Base-by-base conservation (phyloP, 2,797 vertebrate genomes). In the Triplophysa yarkandensis region DNA sequence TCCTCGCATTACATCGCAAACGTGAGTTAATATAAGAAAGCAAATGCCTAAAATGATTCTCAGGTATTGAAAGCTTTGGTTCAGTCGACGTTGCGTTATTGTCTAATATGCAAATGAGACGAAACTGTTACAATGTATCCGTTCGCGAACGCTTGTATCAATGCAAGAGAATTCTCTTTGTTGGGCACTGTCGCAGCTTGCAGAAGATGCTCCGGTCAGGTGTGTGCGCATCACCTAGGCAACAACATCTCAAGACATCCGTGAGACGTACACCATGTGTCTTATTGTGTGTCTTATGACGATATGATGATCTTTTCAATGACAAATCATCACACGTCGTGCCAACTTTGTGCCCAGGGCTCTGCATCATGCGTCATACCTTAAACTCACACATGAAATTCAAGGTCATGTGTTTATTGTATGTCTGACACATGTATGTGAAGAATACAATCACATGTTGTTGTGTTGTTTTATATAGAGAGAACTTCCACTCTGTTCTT, bases 141-240 rank as follows among this genome's bases (percentile, higher is more conserved):
- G 17, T 68, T 27, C 58, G 73, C 68, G 78, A 39, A 63, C 65
- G 27, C 70, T 73, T 14, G 17, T 19, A 34, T 7, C 36, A 65
- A 46, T 13, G 27, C 58, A 39, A 9, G 36, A 25, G 30, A 25
- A 61, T 57, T 73, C 21, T 61, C 73, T 76, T 76, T 80, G 76
- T 75, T 52, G 34, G 17, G 67, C 62, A 55, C 44, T 67, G 41
- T 61, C 68, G 54, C 68, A 76, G 27, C 66, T 79, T 62, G 41
- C 58, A 10, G 69, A 13, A 17, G 72, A 81, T 79, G 68, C 54
- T 68, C 27, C 64, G 32, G 70, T 76, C 60, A 75, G 70, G 74
- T 80, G 73, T 76, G 63, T 64, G 61, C 63, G 68, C 80, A 72
- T 41, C 78, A 21, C 25, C 34, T 11, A 34, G 36, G 39, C 41